These are phyloP conservation scores for Genyomyrus donnyi DNA, from an alignment of 2,113 vertebrate species.

Conservation along the genomic window DNA sequence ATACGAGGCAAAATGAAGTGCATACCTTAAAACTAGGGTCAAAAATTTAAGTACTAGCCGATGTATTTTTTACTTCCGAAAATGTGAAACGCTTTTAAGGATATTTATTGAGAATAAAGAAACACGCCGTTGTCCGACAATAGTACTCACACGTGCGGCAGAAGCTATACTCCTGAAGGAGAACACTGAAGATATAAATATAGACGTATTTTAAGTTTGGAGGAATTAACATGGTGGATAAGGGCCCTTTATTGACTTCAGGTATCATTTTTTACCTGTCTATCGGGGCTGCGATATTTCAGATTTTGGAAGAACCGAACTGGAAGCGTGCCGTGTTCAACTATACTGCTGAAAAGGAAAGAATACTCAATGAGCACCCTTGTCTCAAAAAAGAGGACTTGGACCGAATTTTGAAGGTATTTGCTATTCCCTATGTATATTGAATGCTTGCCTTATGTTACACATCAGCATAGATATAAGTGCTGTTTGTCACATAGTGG, in stretches of 20 bases:
- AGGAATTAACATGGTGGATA: constrained; percentile 75
- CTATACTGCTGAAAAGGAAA: constrained; percentile 61
- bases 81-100: not conserved
- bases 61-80: not conserved
- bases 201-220: not conserved
- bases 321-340: constrained; percentile 65
- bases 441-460: not conserved
- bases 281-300: constrained; percentile 88
- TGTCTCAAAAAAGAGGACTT: constrained; percentile 71
- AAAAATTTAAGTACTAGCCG: not conserved
- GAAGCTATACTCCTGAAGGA: not conserved
- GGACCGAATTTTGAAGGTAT: constrained; percentile 80
- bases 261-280: constrained; percentile 93
- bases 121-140: not conserved
- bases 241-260: constrained; percentile 84
- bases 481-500: not conserved
- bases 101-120: not conserved
- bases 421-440: not conserved
- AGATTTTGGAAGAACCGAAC: constrained; percentile 83
- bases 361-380: constrained; percentile 63
- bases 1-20: not conserved
- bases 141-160: not conserved
- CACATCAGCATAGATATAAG: not conserved
- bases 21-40: not conserved
- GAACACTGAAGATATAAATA: not conserved